Conservation (phyloP, 2,888 invertebrate genomes). For the Celastrina argiolus region DNA sequence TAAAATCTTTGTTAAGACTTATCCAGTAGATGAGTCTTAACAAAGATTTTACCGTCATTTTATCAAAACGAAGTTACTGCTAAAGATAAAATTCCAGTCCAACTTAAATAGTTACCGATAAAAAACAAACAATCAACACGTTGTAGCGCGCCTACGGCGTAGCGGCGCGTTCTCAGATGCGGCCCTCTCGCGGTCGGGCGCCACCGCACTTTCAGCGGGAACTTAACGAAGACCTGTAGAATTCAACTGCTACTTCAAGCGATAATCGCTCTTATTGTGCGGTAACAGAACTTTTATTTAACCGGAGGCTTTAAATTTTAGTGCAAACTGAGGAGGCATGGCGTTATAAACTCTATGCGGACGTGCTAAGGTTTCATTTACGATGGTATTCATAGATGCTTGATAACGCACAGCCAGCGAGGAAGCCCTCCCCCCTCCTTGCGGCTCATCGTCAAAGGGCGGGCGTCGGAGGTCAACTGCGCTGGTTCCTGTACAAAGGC, state of each 20-base stretch:
- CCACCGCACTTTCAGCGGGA: constrained; percentile 57
- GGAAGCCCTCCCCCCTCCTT: constrained; percentile 41
- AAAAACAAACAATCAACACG: background rate
- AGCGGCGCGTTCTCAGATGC: constrained; percentile 36
- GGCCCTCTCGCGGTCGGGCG: constrained; percentile 37
- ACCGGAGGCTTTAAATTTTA: constrained; percentile 8
- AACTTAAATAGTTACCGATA: background rate
- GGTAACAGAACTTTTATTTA: constrained; percentile 20
- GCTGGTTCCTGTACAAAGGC: constrained; percentile 42
- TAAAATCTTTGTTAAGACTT: too few species aligned
- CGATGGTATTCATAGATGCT: constrained; percentile 27
- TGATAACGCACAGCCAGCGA: constrained; percentile 49
- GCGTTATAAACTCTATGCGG: background rate
- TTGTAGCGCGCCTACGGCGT: constrained; percentile 1
- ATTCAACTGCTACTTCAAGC: constrained; percentile 39
- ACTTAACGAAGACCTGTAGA: constrained; percentile 71
- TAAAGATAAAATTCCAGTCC: too few species aligned
- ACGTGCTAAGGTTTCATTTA: constrained; percentile 24
- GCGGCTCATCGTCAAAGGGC: constrained; percentile 38
- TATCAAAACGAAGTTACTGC: too few species aligned
- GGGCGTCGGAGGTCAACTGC: constrained; percentile 47
- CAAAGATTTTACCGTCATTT: too few species aligned
- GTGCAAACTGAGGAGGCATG: background rate
- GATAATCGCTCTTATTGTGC: constrained; percentile 31
- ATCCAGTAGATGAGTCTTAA: too few species aligned